These are phyloP conservation scores for Lasioglossum villosulum DNA, from an alignment of 2,888 invertebrate species.

Conservation along the genomic window DNA sequence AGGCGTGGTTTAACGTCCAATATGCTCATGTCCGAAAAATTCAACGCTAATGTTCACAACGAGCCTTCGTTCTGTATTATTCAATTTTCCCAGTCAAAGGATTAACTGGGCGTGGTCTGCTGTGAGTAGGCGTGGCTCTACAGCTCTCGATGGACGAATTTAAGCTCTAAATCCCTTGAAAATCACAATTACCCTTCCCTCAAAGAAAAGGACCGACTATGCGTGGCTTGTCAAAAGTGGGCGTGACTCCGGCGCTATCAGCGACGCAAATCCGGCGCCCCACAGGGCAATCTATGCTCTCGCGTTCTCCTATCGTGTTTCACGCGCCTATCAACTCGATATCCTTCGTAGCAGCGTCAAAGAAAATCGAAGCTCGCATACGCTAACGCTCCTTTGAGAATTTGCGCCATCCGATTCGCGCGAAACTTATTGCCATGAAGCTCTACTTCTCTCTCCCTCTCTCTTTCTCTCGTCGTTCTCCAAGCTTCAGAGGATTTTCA, in stretches of 20 bases:
- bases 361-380: constrained; percentile 16
- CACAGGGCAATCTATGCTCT: background rate
- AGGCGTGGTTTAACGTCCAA: background rate
- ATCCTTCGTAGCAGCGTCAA: background rate
- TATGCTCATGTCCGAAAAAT: background rate
- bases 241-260: background rate
- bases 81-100: background rate
- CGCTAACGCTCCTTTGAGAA: constrained; percentile 3
- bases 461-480: constrained; percentile 28
- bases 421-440: constrained; percentile 3
- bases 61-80: background rate
- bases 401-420: background rate
- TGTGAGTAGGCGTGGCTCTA: background rate
- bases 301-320: background rate
- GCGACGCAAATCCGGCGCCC: background rate
- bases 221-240: background rate
- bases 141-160: background rate
- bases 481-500: constrained; percentile 12
- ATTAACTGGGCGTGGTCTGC: background rate
- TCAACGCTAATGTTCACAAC: background rate
- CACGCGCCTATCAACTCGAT: background rate
- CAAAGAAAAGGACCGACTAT: background rate
- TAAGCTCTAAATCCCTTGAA: background rate
- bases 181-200: background rate
- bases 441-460: constrained; percentile 12